These are phyloP conservation scores for Fissipunctia ypsillon DNA, from an alignment of 2,888 invertebrate species.

Conservation along the genomic window DNA sequence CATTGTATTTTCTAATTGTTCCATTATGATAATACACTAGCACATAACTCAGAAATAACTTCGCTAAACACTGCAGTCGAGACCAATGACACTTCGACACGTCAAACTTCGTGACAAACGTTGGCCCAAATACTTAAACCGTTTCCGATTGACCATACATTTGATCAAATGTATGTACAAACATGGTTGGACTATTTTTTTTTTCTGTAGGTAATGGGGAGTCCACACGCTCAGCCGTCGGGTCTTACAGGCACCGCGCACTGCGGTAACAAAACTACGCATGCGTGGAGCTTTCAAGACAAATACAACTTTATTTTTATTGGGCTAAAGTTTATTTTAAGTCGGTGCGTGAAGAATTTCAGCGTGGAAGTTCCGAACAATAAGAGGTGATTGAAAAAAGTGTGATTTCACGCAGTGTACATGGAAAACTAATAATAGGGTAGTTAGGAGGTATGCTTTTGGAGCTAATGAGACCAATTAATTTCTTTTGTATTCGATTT, in stretches of 20 bases:
- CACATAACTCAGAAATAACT: constrained; percentile 42
- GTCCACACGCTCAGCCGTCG: constrained; percentile 82
- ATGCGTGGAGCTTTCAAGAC: constrained; percentile 79
- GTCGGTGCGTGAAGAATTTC: constrained; percentile 65
- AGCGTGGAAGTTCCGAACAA: constrained; percentile 74
- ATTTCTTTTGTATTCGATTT: constrained; percentile 8
- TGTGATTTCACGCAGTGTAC: constrained; percentile 68
- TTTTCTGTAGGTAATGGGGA: constrained; percentile 81
- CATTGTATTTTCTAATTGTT: constrained; percentile 8
- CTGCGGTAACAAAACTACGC: constrained; percentile 87
- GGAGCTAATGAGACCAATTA: constrained; percentile 26
- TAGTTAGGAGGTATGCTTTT: constrained; percentile 18
- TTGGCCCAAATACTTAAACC: constrained; percentile 67
- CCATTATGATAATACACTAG: constrained; percentile 20
- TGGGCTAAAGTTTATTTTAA: constrained; percentile 65
- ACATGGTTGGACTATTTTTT: constrained; percentile 69
- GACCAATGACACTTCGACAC: constrained; percentile 65
- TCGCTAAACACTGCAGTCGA: constrained; percentile 56
- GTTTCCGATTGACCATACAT: constrained; percentile 64
- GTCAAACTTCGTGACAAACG: constrained; percentile 67
- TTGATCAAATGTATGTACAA: constrained; percentile 75
- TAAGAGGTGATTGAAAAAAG: constrained; percentile 76
- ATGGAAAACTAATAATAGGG: constrained; percentile 24
- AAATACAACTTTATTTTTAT: constrained; percentile 70
- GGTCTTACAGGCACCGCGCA: constrained; percentile 89